Evolutionary conservation across 2,113 vertebrate species (phyloP).

Genomic region (Phodopus roborovskii): DNA sequence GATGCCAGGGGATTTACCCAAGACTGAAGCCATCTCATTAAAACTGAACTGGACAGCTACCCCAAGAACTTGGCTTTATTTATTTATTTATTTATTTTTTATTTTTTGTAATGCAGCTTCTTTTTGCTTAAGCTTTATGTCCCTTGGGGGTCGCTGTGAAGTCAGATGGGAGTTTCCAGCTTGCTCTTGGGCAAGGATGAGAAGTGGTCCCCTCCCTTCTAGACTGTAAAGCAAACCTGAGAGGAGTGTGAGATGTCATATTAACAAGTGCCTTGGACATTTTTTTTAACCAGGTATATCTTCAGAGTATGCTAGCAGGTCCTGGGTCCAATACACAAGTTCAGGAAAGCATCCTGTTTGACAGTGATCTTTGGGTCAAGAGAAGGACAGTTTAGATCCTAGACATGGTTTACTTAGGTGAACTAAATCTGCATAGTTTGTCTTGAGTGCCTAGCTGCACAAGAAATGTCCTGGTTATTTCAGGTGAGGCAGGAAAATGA

Average conservation of each 20-base stretch:
- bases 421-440: neutral
- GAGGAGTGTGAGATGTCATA: neutral
- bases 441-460: neutral
- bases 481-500: neutral
- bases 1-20: neutral
- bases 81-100: neutral
- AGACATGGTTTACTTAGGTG: neutral
- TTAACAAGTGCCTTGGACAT: neutral
- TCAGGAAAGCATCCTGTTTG: neutral
- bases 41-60: neutral
- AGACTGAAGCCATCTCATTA: neutral
- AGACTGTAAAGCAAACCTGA: neutral
- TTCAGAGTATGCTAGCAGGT: neutral
- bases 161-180: neutral
- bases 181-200: neutral
- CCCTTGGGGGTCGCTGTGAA: neutral
- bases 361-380: neutral
- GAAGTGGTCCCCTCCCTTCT: neutral
- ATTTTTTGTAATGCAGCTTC: neutral
- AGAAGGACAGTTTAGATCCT: neutral
- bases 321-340: too few relatives aligned
- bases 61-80: neutral
- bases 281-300: neutral
- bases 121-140: slow-evolving; percentile 43
- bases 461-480: neutral